Evolutionary conservation across 2,888 invertebrate genomes (phyloP).

Genomic region (Cheilosia pagana): DNA sequence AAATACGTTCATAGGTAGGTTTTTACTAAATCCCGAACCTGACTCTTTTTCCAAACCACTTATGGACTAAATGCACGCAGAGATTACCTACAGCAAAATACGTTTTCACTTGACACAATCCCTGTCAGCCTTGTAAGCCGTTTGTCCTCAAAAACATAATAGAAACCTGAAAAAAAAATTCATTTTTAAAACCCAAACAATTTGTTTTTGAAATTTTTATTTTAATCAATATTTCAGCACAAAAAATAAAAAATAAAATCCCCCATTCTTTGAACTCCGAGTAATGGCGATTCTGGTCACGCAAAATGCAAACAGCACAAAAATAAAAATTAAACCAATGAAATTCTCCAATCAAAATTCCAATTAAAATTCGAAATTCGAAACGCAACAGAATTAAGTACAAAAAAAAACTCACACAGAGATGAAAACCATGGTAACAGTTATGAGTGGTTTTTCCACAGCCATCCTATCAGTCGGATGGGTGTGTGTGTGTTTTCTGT

Average conservation of each 20-base stretch:
- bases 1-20: accelerated
- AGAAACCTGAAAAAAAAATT: too few relatives aligned
- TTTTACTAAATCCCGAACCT: too few relatives aligned
- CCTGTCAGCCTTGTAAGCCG: too few relatives aligned
- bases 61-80: too few relatives aligned
- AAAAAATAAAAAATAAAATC: too few relatives aligned
- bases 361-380: constrained; percentile 70
- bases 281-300: constrained; percentile 42
- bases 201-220: too few relatives aligned
- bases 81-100: too few relatives aligned
- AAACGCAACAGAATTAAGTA: constrained; percentile 55
- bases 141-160: too few relatives aligned
- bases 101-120: too few relatives aligned
- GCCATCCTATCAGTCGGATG: constrained; percentile 1
- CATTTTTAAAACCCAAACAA: too few relatives aligned
- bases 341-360: constrained; percentile 74
- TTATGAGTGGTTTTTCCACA: constrained; percentile 61
- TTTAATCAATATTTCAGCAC: too few relatives aligned
- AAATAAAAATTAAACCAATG: constrained; percentile 42
- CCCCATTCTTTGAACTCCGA: constrained; percentile 5
- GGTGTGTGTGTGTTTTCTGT: constrained; percentile 13
- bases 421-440: constrained; percentile 58
- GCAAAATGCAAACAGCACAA: constrained; percentile 23
- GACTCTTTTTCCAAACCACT: too few relatives aligned
- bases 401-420: constrained; percentile 9